phyloP scores from a whole-genome alignment of 2,113 vertebrate genomes.

The Chionodraco myersi region DNA sequence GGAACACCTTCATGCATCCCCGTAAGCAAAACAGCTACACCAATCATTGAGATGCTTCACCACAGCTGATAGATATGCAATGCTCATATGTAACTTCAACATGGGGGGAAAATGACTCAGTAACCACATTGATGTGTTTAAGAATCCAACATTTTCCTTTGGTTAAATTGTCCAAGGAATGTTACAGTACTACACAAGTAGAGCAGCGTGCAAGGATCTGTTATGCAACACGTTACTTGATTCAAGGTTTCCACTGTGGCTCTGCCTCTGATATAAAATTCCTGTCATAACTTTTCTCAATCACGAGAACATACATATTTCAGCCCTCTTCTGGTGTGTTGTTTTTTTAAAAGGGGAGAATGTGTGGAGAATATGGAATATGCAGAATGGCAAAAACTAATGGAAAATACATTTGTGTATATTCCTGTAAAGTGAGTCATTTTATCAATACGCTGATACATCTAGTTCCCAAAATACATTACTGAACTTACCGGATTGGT shows the following conservation, averaged over 20 bases:
- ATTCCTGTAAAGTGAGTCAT: neutral
- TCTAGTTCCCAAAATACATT: neutral
- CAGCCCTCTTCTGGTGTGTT: neutral
- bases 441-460: neutral
- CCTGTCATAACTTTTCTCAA: conserved; percentile 50
- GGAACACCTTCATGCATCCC: conserved; percentile 5
- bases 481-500: neutral
- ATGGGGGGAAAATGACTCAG: conserved; percentile 5
- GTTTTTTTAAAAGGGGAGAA: neutral
- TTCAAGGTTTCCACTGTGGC: conserved; percentile 44
- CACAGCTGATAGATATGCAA: neutral
- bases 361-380: neutral
- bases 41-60: neutral
- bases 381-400: neutral
- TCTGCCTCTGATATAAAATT: conserved; percentile 39
- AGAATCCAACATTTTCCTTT: neutral
- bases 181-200: neutral
- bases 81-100: neutral
- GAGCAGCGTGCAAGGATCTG: conserved; percentile 1
- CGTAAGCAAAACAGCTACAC: neutral
- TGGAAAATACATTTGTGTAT: neutral
- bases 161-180: neutral
- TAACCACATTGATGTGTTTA: neutral
- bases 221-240: conserved; percentile 12
- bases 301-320: conserved; percentile 23